These are phyloP conservation scores for Epinephelus moara DNA, from an alignment of 2,113 vertebrate species.

Conservation along the genomic window DNA sequence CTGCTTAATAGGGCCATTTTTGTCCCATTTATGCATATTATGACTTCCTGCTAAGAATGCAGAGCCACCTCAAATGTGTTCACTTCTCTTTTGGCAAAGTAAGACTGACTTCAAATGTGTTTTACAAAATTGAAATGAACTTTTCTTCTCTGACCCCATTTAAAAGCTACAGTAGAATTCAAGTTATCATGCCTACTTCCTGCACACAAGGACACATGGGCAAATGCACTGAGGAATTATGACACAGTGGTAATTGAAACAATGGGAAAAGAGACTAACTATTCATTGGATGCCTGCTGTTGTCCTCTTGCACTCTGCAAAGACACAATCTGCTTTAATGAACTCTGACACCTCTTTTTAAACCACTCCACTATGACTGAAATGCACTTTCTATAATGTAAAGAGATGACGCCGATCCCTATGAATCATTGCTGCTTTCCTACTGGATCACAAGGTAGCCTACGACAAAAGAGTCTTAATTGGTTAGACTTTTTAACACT, in stretches of 20 bases:
- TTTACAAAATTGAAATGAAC: not conserved
- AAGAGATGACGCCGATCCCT: not conserved
- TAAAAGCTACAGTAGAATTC: not conserved
- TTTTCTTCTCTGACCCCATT: not conserved
- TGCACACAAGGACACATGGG: not conserved
- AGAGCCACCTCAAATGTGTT: not conserved
- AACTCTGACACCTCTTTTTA: not conserved
- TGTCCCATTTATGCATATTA: not conserved
- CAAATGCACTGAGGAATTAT: not conserved
- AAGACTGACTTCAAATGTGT: not conserved
- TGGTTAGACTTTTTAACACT: not conserved
- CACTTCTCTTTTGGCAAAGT: not conserved
- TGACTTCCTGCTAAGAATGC: not conserved
- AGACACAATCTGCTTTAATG: not conserved
- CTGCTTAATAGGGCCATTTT: not conserved
- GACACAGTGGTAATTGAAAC: not conserved
- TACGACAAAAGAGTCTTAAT: not conserved
- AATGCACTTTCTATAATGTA: not conserved
- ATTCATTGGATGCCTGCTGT: not conserved
- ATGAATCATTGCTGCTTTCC: not conserved
- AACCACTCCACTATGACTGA: not conserved
- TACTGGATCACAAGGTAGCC: not conserved
- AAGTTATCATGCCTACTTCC: not conserved
- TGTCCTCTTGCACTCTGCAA: constrained; percentile 8
- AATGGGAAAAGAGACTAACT: not conserved